A percentile compares a stretch with the other conserved stretches of the same genome.
These are phyloP conservation scores for Eupithecia dodoneata DNA, from an alignment of 2,888 invertebrate species.

Conservation along the genomic window DNA sequence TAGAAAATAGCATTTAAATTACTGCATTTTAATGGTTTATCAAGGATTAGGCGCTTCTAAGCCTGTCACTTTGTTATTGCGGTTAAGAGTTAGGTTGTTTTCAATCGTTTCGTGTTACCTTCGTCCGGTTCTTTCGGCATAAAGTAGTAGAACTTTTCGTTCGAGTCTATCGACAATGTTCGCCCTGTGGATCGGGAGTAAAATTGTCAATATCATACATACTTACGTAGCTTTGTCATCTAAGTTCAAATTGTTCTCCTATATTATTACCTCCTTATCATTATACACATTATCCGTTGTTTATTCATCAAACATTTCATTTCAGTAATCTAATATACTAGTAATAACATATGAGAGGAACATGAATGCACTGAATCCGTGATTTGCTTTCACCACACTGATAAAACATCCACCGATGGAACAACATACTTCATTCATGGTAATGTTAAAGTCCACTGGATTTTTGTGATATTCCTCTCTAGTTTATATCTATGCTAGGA, in stretches of 20 bases:
- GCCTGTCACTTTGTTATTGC: constrained; percentile 78
- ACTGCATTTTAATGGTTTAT: constrained; percentile 58
- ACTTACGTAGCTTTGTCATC: constrained; percentile 30
- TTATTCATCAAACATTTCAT: background rate
- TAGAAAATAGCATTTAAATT: constrained; percentile 61
- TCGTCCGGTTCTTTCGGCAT: constrained; percentile 78
- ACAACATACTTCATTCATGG: constrained; percentile 14
- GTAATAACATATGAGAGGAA: constrained; percentile 9
- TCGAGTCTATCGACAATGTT: constrained; percentile 80
- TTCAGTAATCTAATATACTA: background rate
- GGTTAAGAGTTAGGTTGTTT: constrained; percentile 74
- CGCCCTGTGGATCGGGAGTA: constrained; percentile 77
- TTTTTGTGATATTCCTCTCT: constrained; percentile 11
- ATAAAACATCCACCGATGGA: constrained; percentile 42
- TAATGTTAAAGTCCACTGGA: background rate
- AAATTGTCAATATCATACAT: constrained; percentile 58
- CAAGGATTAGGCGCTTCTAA: constrained; percentile 78
- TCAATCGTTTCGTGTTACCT: constrained; percentile 78
- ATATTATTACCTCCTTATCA: background rate
- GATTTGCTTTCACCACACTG: constrained; percentile 34
- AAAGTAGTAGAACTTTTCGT: constrained; percentile 78
- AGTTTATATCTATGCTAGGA: background rate
- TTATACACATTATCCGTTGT: background rate
- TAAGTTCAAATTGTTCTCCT: background rate
- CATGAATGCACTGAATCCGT: constrained; percentile 28